Base-by-base conservation (phyloP, 2,888 invertebrate species). In the Gymnoscelis rufifasciata region DNA sequence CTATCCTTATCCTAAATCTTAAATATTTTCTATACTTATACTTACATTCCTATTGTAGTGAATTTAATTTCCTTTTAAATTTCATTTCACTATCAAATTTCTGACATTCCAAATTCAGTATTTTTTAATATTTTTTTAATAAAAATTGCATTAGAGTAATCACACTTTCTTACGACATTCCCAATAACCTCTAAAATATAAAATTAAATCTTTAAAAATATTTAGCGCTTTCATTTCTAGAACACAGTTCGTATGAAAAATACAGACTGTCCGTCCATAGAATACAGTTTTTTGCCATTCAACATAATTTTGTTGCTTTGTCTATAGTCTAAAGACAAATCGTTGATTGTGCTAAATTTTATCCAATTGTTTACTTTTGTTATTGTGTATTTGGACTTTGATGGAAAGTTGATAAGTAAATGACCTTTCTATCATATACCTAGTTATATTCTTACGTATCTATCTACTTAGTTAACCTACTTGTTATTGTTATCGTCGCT, bases 21-120 rank as follows among this genome's bases (percentile, higher is more conserved):
- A 7, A 5, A 10, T 35, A 19, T 35, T 19, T 35, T 10, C 15
- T 13, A n/a, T 33, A 35, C 43, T 10, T 47, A 38, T 51, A 30
- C 23, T 47, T 51, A 54, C 58, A 58, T 58, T 58, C 58, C 58
- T 52, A 35, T 36, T 51, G 31, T 31, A 3, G 38, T 38, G 43
- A 43, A 51, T 48, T 42, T 47, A 45, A 47, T 53, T 55, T 43
- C 40, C 53, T 51, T 57, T 41, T 23, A 33, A 45, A 56, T 38
- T 38, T 50, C 14, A 48, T 56, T 51, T 42, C 55, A 33, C 30
- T 51, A 41, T 47, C 38, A 40, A 55, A 59, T 60, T 63, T 59
- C 59, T 61, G 52, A 75, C 75, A 75, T 75, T 75, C 75, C 75
- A 75, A 59, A 56, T 64, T 63, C 65, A 66, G 63, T 72, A 70